A percentile compares a stretch with the other conserved stretches of the same genome.
Conservation (phyloP, 2,888 invertebrate genomes). For the Cabera pusaria region DNA sequence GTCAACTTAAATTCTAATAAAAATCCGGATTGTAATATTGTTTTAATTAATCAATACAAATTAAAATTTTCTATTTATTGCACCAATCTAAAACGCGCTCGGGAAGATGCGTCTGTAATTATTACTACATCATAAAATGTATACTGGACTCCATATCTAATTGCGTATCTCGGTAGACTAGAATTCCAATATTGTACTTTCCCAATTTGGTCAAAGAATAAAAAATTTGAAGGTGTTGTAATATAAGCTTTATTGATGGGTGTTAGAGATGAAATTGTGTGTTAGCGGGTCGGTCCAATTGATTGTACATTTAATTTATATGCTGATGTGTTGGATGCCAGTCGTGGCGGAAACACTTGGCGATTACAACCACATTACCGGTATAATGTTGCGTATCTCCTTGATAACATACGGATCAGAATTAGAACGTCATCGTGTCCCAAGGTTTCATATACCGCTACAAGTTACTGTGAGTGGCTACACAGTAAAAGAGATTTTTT, state of each 20-base stretch:
- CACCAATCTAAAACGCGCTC: conserved; percentile 24
- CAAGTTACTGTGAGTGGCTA: no score
- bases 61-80: conserved; percentile 32
- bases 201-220: conserved; percentile 37
- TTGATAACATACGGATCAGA: conserved; percentile 21
- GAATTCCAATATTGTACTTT: conserved; percentile 46
- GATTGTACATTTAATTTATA: conserved; percentile 42
- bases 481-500: no score
- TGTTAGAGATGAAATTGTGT: conserved; percentile 6
- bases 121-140: conserved; percentile 30
- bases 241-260: conserved; percentile 6
- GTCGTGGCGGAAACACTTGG: conserved; percentile 62
- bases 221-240: background rate
- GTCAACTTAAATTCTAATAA: conserved; percentile 27
- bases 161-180: conserved; percentile 38
- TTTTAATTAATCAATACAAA: conserved; percentile 36
- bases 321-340: conserved; percentile 47
- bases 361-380: conserved; percentile 53
- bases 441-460: no score
- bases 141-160: conserved; percentile 32
- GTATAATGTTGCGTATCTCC: conserved; percentile 47
- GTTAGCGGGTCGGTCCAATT: conserved; percentile 10
- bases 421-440: no score
- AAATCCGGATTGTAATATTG: conserved; percentile 30
- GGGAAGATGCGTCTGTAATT: conserved; percentile 33